Evolutionary conservation across 2,113 vertebrate genomes (phyloP), one percentile per base, ranked within the genome.

Genomic region (Myotis lucifugus): DNA sequence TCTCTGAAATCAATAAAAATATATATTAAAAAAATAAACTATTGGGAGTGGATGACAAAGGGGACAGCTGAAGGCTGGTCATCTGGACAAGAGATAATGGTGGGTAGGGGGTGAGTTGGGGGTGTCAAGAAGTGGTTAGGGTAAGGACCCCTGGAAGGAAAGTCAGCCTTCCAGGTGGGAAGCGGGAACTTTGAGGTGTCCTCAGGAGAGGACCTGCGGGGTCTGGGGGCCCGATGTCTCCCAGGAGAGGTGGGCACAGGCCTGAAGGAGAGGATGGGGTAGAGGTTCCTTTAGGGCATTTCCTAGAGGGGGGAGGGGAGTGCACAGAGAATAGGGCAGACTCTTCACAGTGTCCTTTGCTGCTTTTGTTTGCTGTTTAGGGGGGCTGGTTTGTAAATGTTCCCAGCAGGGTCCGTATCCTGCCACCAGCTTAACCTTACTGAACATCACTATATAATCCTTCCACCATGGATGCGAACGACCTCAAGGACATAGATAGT

Each of bases 131-230:
- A 52, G 72, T 61, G 82, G 5, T 25, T 90, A 23, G 14, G 32
- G 12, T 54, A 32, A 34, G 54, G n/a, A 40, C 10, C 37, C 5
- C 5, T n/a, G 40, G 61, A 77, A 27, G 66, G 27, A 42, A 18
- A 34, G 40, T 8, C 5, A 21, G 25, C 59, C 54, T 25, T 13
- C 54, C 25, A 52, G 15, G 10, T 11, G 29, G 42, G 34, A 85
- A 73, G 15, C 0, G 0, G 17, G 25, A 78, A 67, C 15, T 23
- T 1, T 3, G 29, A 42, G 50, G 11, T 56, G 12, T 25, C 61
- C 69, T 86, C 6, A 14, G 34, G 54, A 37, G 76, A 56, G 23
- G 17, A n/a, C 9, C 0, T 32, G 48, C 14, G 15, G 46, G 50
- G 29, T 67, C 21, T 13, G 18, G 56, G 56, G 34, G 13, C 18